phyloP scores from a whole-genome alignment of 2,113 vertebrate genomes.

The Callopanchax toddi region DNA sequence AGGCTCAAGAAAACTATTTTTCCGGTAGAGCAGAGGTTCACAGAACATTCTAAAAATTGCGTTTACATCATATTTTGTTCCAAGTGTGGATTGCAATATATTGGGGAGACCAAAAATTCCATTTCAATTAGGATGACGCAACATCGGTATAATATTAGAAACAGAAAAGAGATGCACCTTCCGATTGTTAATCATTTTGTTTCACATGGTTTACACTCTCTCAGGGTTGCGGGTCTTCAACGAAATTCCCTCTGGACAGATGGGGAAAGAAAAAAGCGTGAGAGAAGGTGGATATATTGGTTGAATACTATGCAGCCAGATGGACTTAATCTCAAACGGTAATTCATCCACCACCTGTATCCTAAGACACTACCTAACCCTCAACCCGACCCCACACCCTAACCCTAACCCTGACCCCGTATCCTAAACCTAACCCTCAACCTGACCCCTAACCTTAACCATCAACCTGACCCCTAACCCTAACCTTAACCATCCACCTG shows the following conservation, averaged over 20 bases:
- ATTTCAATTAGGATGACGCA: background rate
- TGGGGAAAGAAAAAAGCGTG: background rate
- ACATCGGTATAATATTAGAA: background rate
- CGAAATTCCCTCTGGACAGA: background rate
- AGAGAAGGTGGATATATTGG: background rate
- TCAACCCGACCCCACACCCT: no score
- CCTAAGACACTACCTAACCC: no score
- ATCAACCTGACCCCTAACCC: no score
- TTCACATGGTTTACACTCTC: background rate
- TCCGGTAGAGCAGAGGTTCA: no score
- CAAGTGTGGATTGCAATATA: background rate
- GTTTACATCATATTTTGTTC: background rate
- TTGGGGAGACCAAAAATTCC: background rate
- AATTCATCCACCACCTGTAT: background rate
- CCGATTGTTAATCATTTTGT: background rate
- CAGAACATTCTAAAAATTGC: background rate
- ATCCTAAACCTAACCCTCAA: no score
- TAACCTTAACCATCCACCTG: no score
- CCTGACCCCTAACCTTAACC: no score
- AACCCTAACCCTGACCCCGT: no score
- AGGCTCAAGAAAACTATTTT: no score
- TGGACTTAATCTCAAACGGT: background rate
- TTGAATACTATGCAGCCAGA: background rate
- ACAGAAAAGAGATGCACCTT: background rate
- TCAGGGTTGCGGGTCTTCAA: background rate